phyloP scores from a whole-genome alignment of 2,797 vertebrate species.

The Sebastes ruberrimus region DNA sequence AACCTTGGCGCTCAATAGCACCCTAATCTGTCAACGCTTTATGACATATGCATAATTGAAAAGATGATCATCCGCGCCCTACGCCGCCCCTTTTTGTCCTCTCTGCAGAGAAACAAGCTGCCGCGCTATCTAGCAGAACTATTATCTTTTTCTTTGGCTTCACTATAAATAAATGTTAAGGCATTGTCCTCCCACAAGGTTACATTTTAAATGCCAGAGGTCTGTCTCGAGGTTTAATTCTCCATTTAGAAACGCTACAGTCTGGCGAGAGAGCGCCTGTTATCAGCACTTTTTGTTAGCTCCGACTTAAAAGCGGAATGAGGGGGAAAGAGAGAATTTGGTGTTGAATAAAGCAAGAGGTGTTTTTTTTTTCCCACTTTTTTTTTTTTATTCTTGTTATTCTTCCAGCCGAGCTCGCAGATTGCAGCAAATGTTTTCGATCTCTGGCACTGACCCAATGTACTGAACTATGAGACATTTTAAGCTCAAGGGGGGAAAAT shows the following conservation, averaged over 20 bases:
- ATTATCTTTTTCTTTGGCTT: constrained; percentile 32
- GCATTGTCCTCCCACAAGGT: constrained; percentile 64
- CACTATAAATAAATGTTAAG: constrained; percentile 59
- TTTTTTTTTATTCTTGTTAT: constrained; percentile 19
- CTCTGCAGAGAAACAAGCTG: constrained; percentile 31
- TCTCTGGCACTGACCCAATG: constrained; percentile 66
- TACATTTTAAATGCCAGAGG: constrained; percentile 64
- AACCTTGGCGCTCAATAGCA: constrained; percentile 29
- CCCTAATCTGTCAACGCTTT: constrained; percentile 36
- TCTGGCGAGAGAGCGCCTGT: constrained; percentile 27
- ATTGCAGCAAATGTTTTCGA: constrained; percentile 63
- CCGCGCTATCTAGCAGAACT: constrained; percentile 13
- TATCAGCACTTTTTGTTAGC: constrained; percentile 52
- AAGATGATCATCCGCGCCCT: constrained; percentile 48
- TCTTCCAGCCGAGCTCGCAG: constrained; percentile 37
- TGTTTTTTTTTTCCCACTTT: background rate
- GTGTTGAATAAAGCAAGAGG: constrained; percentile 45
- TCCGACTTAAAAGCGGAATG: constrained; percentile 30
- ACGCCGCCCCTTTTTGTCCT: constrained; percentile 29
- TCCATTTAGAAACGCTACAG: constrained; percentile 50
- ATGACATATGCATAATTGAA: constrained; percentile 63
- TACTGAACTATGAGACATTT: constrained; percentile 63
- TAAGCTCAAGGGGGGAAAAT: constrained; percentile 52
- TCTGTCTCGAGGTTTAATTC: constrained; percentile 63
- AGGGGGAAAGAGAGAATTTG: constrained; percentile 12